Base-by-base conservation (phyloP, 2,113 vertebrate genomes). In the Eleginops maclovinus region DNA sequence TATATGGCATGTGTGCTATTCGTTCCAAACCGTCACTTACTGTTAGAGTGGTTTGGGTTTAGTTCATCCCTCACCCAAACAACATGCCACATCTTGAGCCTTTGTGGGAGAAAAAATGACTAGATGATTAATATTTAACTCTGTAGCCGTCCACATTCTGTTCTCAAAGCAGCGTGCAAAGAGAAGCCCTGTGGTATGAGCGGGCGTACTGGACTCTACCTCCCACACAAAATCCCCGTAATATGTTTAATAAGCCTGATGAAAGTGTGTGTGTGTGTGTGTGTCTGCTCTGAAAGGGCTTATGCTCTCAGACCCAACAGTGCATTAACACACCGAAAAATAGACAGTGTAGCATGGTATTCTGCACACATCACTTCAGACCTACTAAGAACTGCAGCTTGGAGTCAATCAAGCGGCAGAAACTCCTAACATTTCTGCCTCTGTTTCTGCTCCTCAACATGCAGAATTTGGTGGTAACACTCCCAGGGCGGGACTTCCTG, bases 401-500 rank as follows among this genome's bases (percentile, higher is more conserved):
- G 61, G 6, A 55, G 19, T 4, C 7, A 31, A 13, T 40, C 15
- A 28, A 28, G 11, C 46, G 47, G 40, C 10, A 28, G 14, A 82
- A 41, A 70, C 59, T 24, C 11, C 12, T 67, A 21, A 80, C 71
- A n/a, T 53, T 47, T 68, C 9, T 53, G 40, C 8, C 26, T 71
- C 6, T 66, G 0, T 69, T 41, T 65, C 46, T 24, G 24, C 16
- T 64, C 64, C 28, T 72, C 8, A 21, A 92, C 88, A 87, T 19
- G 49, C 86, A 2, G 91, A 92, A 9, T 92, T 90, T 61, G 75
- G 79, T 44, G 88, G 68, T 3, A 70, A 87, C 69, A 94, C 94
- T 58, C 91, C 93, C 0, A 93, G 93, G 72, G 59, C 91, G 0
- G 95, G 94, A 1, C 94, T 96, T 55, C 96, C 97, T 0, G 90